phyloP scores from a whole-genome alignment of 2,113 vertebrate species.

The Globicephala melas region DNA sequence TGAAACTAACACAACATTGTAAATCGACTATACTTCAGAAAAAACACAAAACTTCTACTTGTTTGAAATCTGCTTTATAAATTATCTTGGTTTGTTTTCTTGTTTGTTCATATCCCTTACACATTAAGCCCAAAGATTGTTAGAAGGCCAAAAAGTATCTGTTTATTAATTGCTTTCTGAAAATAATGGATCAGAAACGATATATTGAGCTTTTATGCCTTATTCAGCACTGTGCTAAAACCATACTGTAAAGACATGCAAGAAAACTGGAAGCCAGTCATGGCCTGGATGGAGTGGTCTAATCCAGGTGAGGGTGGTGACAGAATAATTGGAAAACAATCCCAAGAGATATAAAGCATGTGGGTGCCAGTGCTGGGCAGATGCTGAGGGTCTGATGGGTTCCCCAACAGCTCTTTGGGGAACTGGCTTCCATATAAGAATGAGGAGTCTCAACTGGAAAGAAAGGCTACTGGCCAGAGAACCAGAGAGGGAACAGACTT shows the following conservation, averaged over 20 bases:
- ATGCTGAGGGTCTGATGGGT: neutral
- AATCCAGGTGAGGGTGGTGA: neutral
- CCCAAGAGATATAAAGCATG: neutral
- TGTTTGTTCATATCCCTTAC: neutral
- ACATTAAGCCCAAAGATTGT: neutral
- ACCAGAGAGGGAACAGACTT: neutral
- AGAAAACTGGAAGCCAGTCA: neutral
- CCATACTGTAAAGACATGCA: neutral
- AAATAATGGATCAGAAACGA: neutral
- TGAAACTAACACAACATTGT: neutral
- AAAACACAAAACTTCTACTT: neutral
- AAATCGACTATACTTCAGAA: neutral
- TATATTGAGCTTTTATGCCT: neutral
- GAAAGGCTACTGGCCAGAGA: neutral
- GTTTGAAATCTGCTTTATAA: neutral
- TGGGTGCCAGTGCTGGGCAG: neutral
- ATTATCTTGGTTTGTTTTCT: neutral
- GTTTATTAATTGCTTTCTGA: neutral
- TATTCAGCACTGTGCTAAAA: neutral
- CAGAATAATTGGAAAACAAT: neutral
- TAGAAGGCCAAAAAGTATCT: neutral
- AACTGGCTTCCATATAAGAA: neutral
- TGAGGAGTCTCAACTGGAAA: neutral
- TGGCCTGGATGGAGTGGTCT: neutral
- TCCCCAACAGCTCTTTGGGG: neutral